Evolutionary conservation across 2,113 vertebrate species (phyloP), one percentile per base, ranked within the genome.

Genomic region (Alosa alosa): DNA sequence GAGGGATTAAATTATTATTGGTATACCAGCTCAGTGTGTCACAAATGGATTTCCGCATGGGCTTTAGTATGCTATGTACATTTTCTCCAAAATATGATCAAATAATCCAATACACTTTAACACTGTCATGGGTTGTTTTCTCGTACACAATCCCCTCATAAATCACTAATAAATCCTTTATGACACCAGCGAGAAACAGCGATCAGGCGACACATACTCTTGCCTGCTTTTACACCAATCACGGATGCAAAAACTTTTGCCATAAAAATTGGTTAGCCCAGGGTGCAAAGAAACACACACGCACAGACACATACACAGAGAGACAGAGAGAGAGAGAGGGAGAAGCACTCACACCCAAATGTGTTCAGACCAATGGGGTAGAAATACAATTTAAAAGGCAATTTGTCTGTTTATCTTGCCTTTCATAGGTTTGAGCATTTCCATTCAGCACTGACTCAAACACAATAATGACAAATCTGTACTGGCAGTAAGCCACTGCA

Each of bases 361-460:
- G 85, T 82, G 84, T 86, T 47, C 78, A 87, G 88, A 81, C 90
- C 84, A 87, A 83, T 46, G 60, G 85, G 82, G 81, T 75, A 36
- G 55, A 85, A 93, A 92, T 89, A 87, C 89, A 78, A 90, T 91
- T 88, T 90, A 84, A 92, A 91, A 92, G 84, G 91, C 86, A 91
- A 90, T 91, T 90, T 90, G 87, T 89, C 81, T 91, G 89, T 91
- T 92, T 92, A 90, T 87, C 88, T 92, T 89, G 50, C 81, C 25
- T 68, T 87, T 91, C 82, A 86, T 82, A 88, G 88, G 89, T 84
- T 84, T 87, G 90, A 88, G 84, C 87, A 86, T 89, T 90, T 92
- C 90, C 86, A 93, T 94, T 93, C 93, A 89, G 92, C 85, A 88
- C 89, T 72, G 83, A 89, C 89, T 83, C 88, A 83, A 89, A 86